Conservation (phyloP, 2,888 invertebrate species). For the Pocota personata region DNA sequence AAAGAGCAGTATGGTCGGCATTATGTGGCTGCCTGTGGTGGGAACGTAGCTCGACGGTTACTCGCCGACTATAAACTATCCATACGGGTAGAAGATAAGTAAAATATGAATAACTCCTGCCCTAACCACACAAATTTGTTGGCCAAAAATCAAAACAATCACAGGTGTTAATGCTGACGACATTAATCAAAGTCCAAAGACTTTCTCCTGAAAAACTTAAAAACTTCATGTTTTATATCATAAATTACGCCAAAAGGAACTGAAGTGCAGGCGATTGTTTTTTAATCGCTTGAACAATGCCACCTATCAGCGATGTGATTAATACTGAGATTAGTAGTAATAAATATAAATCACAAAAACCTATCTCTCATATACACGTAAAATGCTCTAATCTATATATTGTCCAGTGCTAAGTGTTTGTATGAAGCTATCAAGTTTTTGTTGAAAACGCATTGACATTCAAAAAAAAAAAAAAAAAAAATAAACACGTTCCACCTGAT, state of each 20-base stretch:
- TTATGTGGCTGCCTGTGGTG: too few relatives aligned
- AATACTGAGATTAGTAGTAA: background rate
- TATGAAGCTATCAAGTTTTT: background rate
- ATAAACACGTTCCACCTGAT: constrained; percentile 9
- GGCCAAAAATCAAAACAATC: background rate
- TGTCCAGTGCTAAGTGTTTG: background rate
- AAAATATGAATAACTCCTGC: too few relatives aligned
- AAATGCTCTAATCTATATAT: background rate
- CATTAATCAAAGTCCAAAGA: background rate
- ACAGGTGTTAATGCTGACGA: background rate
- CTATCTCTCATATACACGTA: background rate
- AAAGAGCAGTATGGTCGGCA: too few relatives aligned
- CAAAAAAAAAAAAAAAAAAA: background rate
- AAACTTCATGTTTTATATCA: background rate
- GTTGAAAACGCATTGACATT: background rate
- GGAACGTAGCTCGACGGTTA: too few relatives aligned
- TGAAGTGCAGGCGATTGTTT: background rate
- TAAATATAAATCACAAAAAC: background rate
- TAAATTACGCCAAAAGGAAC: background rate
- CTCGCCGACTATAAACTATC: too few relatives aligned
- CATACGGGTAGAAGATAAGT: too few relatives aligned
- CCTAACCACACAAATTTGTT: too few relatives aligned
- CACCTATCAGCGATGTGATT: background rate
- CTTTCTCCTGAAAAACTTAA: background rate
- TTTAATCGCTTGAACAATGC: background rate